Percentiles rank a stretch among this genome's conserved stretches.
Evolutionary conservation across 2,888 invertebrate species (phyloP).

Genomic region (Andrena minutula): DNA sequence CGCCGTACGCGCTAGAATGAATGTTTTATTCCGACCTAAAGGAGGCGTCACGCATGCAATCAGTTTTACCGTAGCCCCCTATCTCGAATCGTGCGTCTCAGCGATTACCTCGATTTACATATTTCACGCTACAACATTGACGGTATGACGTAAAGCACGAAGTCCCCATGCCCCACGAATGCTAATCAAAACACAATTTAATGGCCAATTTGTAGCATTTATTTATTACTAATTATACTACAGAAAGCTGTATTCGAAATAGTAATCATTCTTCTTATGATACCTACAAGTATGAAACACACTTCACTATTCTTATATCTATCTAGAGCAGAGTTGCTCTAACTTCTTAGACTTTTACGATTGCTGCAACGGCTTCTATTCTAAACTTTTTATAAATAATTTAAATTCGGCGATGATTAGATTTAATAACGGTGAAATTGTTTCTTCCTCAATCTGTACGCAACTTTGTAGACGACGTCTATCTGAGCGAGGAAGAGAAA

Average conservation of each 20-base stretch:
- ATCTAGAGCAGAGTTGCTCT: no score
- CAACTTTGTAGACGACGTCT: no score
- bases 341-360: no score
- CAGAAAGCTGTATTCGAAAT: background rate
- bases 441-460: no score
- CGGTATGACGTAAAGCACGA: background rate
- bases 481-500: no score
- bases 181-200: background rate
- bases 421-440: no score
- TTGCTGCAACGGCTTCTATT: no score
- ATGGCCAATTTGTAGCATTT: conserved; percentile 3
- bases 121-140: background rate
- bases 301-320: no score
- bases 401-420: no score
- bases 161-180: background rate
- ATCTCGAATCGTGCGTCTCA: conserved; percentile 77
- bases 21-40: conserved; percentile 71
- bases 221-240: background rate
- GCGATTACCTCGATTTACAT: conserved; percentile 61
- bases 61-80: conserved; percentile 69
- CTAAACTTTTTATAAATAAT: no score
- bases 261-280: background rate
- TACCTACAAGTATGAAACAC: no score
- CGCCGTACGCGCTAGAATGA: conserved; percentile 61
- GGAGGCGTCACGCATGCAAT: conserved; percentile 66